These are phyloP conservation scores for Epinotia demarniana DNA, from an alignment of 2,888 invertebrate genomes.

Conservation along the genomic window DNA sequence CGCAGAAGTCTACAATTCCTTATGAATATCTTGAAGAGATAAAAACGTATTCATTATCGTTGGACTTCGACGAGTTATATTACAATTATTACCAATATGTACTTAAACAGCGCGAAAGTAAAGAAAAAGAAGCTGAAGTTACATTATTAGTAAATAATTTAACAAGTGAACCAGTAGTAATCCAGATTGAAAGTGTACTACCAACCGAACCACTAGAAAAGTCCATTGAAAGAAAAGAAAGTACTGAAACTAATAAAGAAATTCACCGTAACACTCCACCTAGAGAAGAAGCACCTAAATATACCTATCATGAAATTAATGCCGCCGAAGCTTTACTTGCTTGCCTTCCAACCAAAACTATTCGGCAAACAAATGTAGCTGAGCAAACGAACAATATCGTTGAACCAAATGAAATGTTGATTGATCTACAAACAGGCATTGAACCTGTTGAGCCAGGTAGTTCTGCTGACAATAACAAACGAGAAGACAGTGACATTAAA, in stretches of 20 bases:
- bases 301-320: conserved; percentile 50
- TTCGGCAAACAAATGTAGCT: background rate
- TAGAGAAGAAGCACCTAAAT: conserved; percentile 50
- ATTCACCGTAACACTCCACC: conserved; percentile 32
- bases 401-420: background rate
- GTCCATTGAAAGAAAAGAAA: background rate
- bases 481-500: background rate
- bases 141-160: background rate
- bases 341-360: background rate
- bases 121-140: background rate
- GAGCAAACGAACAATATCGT: background rate
- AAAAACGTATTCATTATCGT: conserved; percentile 69
- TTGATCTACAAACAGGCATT: background rate
- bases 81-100: conserved; percentile 66
- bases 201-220: background rate
- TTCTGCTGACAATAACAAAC: background rate
- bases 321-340: conserved; percentile 48
- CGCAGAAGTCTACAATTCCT: conserved; percentile 56
- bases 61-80: conserved; percentile 67
- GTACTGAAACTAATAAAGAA: background rate
- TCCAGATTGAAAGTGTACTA: background rate
- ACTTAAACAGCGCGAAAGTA: conserved; percentile 50
- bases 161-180: background rate
- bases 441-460: background rate
- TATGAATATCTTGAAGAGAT: conserved; percentile 69